Conservation (phyloP, 2,888 invertebrate species). For the Thymelicus sylvestris region DNA sequence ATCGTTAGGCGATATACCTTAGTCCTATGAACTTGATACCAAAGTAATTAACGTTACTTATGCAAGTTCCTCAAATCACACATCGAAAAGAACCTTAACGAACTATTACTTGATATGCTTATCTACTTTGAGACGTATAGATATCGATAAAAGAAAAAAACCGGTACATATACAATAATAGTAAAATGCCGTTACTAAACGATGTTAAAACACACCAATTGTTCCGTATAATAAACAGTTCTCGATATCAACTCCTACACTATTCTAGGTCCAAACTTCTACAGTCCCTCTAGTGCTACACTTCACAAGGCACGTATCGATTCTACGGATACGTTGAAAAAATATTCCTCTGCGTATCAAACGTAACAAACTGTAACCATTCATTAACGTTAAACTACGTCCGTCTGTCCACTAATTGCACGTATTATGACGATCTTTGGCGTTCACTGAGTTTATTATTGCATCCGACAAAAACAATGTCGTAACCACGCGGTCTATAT, state of each 20-base stretch:
- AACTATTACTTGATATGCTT: conserved; percentile 60
- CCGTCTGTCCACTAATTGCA: conserved; percentile 53
- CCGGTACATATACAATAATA: conserved; percentile 54
- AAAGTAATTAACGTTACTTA: conserved; percentile 30
- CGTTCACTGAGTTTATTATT: conserved; percentile 59
- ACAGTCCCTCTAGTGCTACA: conserved; percentile 52
- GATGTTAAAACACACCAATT: conserved; percentile 57
- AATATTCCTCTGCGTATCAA: conserved; percentile 71
- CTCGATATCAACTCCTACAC: conserved; percentile 47
- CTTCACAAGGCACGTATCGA: conserved; percentile 77
- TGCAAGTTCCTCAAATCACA: conserved; percentile 52
- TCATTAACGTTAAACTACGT: conserved; percentile 35
- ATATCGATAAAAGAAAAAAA: conserved; percentile 52
- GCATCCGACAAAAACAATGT: conserved; percentile 50
- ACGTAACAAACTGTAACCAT: conserved; percentile 51
- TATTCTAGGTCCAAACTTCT: conserved; percentile 49
- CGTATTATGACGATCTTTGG: conserved; percentile 67
- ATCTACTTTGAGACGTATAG: conserved; percentile 67
- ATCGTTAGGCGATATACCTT: conserved; percentile 6
- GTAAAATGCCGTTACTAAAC: conserved; percentile 76
- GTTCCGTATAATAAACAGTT: conserved; percentile 38
- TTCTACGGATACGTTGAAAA: conserved; percentile 76
- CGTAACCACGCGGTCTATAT: conserved; percentile 68
- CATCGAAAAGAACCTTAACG: conserved; percentile 9
- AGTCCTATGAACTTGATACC: neutral